A percentile compares a stretch with the other conserved stretches of the same genome.
phyloP scores from a whole-genome alignment of 2,113 vertebrate genomes.

The Psophia crepitans region DNA sequence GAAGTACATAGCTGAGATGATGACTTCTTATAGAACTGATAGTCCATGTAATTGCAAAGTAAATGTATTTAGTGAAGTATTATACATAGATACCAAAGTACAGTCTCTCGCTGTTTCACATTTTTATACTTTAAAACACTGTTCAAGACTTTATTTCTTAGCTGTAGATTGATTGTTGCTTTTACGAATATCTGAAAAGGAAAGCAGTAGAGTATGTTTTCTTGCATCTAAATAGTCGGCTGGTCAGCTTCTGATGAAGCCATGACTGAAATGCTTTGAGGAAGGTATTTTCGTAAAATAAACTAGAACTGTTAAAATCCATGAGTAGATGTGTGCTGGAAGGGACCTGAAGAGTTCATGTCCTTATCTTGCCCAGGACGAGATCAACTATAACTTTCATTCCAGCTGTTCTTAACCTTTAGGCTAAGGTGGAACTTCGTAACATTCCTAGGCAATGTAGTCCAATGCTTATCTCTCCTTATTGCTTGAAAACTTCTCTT shows the following conservation, averaged over 20 bases:
- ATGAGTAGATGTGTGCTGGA: background rate
- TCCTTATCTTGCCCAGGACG: background rate
- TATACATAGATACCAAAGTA: background rate
- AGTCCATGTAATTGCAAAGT: background rate
- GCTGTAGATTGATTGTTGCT: background rate
- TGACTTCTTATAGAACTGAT: background rate
- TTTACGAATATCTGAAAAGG: background rate
- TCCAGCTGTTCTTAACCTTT: background rate
- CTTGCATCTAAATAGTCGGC: background rate
- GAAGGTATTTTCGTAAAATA: background rate
- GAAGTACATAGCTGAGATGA: background rate
- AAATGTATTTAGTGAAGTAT: background rate
- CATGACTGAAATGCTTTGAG: background rate
- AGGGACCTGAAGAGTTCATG: background rate
- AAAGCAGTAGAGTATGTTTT: background rate
- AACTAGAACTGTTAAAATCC: background rate
- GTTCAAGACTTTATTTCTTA: background rate
- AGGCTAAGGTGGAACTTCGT: background rate
- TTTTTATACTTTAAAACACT: background rate
- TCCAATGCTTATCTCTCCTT: background rate
- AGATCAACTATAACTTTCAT: background rate
- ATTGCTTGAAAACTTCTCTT: background rate
- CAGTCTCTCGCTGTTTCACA: background rate
- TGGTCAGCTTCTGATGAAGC: background rate
- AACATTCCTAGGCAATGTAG: background rate